These are phyloP conservation scores for Ophioninae sp. DNA, from an alignment of 2,888 invertebrate species.

Conservation along the genomic window DNA sequence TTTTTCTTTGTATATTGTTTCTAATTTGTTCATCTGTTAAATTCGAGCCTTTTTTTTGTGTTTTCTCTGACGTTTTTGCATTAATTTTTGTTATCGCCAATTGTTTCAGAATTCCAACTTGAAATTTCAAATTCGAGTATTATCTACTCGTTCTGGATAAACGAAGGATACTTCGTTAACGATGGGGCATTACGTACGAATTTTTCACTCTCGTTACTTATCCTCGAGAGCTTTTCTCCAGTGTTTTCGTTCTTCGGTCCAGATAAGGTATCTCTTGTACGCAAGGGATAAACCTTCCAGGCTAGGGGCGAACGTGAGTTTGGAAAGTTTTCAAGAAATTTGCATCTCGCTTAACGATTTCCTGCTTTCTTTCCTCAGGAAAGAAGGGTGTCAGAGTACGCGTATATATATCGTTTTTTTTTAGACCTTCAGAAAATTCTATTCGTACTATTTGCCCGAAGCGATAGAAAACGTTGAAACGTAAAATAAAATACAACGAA, in stretches of 20 bases:
- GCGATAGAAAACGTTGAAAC: slow-evolving; percentile 41
- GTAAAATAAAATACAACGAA: slow-evolving; percentile 36
- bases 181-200: slow-evolving; percentile 39
- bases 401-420: slow-evolving; percentile 11
- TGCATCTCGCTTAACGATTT: slow-evolving; percentile 79
- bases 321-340: slow-evolving; percentile 77
- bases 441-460: slow-evolving; percentile 39
- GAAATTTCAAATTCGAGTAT: background rate
- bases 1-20: background rate
- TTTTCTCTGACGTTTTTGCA: background rate
- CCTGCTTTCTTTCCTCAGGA: slow-evolving; percentile 65
- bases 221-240: slow-evolving; percentile 41
- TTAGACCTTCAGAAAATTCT: slow-evolving; percentile 20
- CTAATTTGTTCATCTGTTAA: background rate
- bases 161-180: slow-evolving; percentile 42
- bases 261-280: slow-evolving; percentile 43
- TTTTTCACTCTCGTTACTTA: slow-evolving; percentile 46
- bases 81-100: background rate
- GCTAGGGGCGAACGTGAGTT: slow-evolving; percentile 65
- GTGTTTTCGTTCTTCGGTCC: slow-evolving; percentile 49
- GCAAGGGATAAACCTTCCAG: slow-evolving; percentile 58
- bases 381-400: slow-evolving; percentile 8
- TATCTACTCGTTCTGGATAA: background rate
- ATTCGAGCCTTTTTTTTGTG: background rate
- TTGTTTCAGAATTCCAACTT: background rate